Percentiles rank a stretch among this genome's conserved stretches.
Evolutionary conservation across 2,888 invertebrate species (phyloP).

Genomic region (Sarcophaga variegata): DNA sequence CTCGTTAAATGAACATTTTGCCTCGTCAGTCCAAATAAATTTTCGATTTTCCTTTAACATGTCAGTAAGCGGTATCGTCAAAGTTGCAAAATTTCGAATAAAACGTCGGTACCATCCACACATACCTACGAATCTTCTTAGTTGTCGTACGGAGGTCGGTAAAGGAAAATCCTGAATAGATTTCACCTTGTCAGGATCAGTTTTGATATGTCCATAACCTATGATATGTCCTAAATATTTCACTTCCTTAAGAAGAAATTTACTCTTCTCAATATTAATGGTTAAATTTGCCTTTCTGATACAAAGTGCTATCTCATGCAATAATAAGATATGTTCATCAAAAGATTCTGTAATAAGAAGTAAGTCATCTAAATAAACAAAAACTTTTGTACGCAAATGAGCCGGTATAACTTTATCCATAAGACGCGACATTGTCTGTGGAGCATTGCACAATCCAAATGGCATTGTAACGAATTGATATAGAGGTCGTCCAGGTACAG

Average conservation of each 20-base stretch:
- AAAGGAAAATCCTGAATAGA: slow-evolving; percentile 31
- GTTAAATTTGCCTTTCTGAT: background rate
- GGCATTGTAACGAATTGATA: slow-evolving; percentile 34
- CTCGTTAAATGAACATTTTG: slow-evolving; percentile 6
- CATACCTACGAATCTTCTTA: slow-evolving; percentile 48
- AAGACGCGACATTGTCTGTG: no score
- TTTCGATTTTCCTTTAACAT: background rate
- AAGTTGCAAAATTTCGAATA: slow-evolving; percentile 1
- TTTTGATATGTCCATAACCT: background rate
- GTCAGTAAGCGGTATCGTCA: background rate
- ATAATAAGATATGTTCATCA: slow-evolving; percentile 31
- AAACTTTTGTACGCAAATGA: slow-evolving; percentile 9
- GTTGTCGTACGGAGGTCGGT: slow-evolving; percentile 35
- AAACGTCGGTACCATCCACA: slow-evolving; percentile 25
- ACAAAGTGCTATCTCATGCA: slow-evolving; percentile 5
- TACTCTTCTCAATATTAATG: background rate
- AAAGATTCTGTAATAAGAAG: slow-evolving; percentile 39
- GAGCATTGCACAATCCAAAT: no score
- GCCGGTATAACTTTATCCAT: no score
- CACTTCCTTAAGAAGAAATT: no score
- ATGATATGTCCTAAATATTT: no score
- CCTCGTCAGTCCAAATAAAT: slow-evolving; percentile 7
- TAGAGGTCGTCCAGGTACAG: slow-evolving; percentile 36
- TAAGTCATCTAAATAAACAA: slow-evolving; percentile 44
- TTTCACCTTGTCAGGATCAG: slow-evolving; percentile 49